Percentiles rank a stretch among this genome's conserved stretches.
Conservation (phyloP, 2,888 invertebrate species). For the Caenorhabditis sulstoni region DNA sequence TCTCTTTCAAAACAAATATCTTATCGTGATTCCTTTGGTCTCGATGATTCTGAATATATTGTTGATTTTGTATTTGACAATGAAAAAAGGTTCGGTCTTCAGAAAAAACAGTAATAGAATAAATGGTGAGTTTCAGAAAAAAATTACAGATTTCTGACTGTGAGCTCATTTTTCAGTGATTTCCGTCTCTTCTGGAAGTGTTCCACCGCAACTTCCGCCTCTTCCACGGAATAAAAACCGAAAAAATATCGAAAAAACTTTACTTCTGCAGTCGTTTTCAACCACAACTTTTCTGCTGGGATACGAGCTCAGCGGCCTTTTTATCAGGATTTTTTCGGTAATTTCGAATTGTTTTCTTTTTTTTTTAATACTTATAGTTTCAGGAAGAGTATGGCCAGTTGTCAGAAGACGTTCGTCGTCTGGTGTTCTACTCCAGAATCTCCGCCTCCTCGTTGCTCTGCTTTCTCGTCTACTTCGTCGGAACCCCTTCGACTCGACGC, state of each 20-base stretch:
- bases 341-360: too few species aligned
- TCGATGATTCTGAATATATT: constrained; percentile 43
- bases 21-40: constrained; percentile 36
- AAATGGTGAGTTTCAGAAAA: constrained; percentile 10
- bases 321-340: constrained; percentile 31
- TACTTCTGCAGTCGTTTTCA: constrained; percentile 36
- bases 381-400: constrained; percentile 24
- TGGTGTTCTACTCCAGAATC: constrained; percentile 38
- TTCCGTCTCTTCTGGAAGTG: not conserved
- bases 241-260: constrained; percentile 39
- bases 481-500: constrained; percentile 26
- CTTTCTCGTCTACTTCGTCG: constrained; percentile 35
- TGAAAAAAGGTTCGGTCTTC: constrained; percentile 23
- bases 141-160: not conserved
- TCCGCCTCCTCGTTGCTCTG: constrained; percentile 38
- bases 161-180: constrained; percentile 5
- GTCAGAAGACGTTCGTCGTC: constrained; percentile 23
- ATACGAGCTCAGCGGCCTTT: constrained; percentile 38
- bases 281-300: constrained; percentile 37
- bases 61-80: constrained; percentile 31
- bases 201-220: not conserved
- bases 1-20: constrained; percentile 33
- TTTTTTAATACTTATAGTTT: too few species aligned
- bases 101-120: constrained; percentile 3
- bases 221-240: constrained; percentile 10